Evolutionary conservation across 1,140 invertebrate species (phyloP), one percentile per base, ranked within the genome.

Genomic region (Zaprionus taronus): DNA sequence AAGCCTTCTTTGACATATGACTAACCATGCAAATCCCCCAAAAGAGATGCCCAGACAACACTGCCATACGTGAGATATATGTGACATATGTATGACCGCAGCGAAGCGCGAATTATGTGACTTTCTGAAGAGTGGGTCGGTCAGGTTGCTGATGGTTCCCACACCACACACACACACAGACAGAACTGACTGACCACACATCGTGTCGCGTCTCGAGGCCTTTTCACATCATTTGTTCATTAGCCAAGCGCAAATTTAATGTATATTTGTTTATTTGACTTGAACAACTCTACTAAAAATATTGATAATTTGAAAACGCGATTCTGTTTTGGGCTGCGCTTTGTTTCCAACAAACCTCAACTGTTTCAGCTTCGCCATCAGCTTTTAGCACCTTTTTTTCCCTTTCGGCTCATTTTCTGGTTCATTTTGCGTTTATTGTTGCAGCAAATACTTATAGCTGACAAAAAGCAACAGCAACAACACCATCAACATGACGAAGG

Each of bases 1-100:
- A 44, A 62, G 31, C 56, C 71, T 61, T 79, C 75, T 74, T 90
- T 90, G 58, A 75, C 85, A 90, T 78, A 73, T 90, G 85, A 90
- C 82, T 90, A 85, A 78, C 85, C 85, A 90, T 57, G 31, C 65
- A 60, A 80, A 74, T 66, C 62, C 70, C 70, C 41, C 36, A 15
- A 44, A 47, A 41, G 41, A 58, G 66, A 74, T 65, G 74, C 71
- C 81, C 77, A 80, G 62, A 69, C 70, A 82, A 73, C 73, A 53
- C 28, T 28, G 62, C 24, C 51, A 26, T 24, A 41, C n/a, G 63
- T 67, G 64, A 57, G 55, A 67, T 47, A 58, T 22, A 4, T 57
- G 63, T 67, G 65, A 67, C 65, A 67, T 57, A 58, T 22, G 9
- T 58, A 22, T 36, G 56, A 57, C 58, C 67, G 57, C 80, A 73